Evolutionary conservation across 1,140 invertebrate genomes (phyloP).

Genomic region (Caenorhabditis brenneri): DNA sequence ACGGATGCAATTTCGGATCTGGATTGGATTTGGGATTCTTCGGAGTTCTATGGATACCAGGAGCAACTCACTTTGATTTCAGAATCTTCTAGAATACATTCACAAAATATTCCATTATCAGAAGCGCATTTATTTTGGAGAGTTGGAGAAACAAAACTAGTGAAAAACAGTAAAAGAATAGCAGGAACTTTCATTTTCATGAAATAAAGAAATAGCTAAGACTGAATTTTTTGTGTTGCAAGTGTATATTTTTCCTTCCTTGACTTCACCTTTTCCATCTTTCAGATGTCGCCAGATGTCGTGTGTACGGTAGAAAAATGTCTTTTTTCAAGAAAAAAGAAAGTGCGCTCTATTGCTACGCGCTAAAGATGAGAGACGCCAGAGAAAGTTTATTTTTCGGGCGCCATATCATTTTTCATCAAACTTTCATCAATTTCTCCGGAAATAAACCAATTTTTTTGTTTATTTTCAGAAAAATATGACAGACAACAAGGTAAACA

Average conservation of each 20-base stretch:
- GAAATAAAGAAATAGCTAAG: not conserved
- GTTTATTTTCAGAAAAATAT: too few species aligned
- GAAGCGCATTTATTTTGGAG: not conserved
- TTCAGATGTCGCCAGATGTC: conserved; percentile 32
- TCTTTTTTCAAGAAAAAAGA: not conserved
- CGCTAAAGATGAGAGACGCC: not conserved
- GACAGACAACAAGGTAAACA: conserved; percentile 37
- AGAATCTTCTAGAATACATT: not conserved
- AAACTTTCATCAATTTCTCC: conserved; percentile 2
- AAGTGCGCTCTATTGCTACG: not conserved
- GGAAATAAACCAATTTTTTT: too few species aligned
- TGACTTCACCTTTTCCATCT: not conserved
- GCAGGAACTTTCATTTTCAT: too few species aligned
- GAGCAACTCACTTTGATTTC: conserved; percentile 3
- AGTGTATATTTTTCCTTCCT: not conserved
- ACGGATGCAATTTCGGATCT: conserved; percentile 24
- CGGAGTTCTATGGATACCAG: not conserved
- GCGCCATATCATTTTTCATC: conserved; percentile 5
- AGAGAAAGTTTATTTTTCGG: not conserved
- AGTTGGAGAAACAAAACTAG: not conserved
- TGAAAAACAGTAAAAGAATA: not conserved
- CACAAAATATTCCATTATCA: conserved; percentile 13
- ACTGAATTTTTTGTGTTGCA: not conserved
- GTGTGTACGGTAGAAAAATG: not conserved
- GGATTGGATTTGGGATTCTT: not conserved